Conservation (phyloP, 2,797 vertebrate genomes). For the Halcyon smyrnensis region DNA sequence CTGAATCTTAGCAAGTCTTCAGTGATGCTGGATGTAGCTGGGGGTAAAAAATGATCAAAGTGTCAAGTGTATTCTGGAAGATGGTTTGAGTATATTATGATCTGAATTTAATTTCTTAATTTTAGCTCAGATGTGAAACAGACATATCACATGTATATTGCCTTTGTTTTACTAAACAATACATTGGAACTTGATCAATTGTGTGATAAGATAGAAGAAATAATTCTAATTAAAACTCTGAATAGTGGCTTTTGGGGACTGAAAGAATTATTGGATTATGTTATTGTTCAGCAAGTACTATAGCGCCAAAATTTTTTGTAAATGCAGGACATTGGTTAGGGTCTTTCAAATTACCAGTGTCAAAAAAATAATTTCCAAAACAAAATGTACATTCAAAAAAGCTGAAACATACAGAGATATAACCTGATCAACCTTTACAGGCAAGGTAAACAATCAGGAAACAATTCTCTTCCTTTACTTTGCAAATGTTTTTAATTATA, state of each 20-base stretch:
- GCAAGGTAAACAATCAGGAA: neutral
- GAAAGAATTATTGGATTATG: neutral
- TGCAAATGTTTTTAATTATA: neutral
- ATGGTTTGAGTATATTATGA: neutral
- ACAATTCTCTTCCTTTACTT: neutral
- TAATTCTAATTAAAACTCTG: neutral
- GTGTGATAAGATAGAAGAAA: neutral
- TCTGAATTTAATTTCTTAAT: constrained; percentile 50
- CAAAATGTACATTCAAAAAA: neutral
- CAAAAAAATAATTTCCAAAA: neutral
- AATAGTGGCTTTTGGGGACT: neutral
- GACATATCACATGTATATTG: neutral
- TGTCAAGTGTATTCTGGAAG: neutral
- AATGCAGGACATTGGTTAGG: neutral
- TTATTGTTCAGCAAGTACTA: neutral
- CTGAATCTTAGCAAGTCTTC: neutral
- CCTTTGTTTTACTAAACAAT: constrained; percentile 5
- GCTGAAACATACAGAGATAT: neutral
- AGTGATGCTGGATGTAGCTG: neutral
- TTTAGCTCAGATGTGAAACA: constrained; percentile 1
- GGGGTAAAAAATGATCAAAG: neutral
- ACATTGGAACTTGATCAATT: neutral
- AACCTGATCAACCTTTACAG: neutral
- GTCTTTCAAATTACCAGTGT: neutral
- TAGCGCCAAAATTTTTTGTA: neutral